phyloP scores from a whole-genome alignment of 2,797 vertebrate genomes.

The Rhyacichthys aspro region DNA sequence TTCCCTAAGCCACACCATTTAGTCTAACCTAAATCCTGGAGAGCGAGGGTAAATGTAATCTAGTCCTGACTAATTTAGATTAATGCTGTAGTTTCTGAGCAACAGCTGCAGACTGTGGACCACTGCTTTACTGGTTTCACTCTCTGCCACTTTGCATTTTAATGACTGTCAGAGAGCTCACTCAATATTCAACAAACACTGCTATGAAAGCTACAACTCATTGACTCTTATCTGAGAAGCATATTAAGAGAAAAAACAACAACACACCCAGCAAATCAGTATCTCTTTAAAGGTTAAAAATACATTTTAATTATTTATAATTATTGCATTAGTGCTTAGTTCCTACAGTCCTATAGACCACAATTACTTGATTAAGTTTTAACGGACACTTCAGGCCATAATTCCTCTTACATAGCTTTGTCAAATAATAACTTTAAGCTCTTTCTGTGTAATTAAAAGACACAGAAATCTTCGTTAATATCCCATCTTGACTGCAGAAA shows the following conservation, averaged over 20 bases:
- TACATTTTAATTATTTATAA: no score
- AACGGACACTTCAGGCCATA: no score
- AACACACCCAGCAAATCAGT: slow-evolving; percentile 16
- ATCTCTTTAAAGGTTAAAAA: neutral
- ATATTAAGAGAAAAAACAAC: slow-evolving; percentile 39
- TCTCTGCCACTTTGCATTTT: slow-evolving; percentile 35
- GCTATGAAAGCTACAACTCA: slow-evolving; percentile 21
- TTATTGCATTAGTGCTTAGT: no score
- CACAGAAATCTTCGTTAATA: no score
- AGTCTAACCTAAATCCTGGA: slow-evolving; percentile 31
- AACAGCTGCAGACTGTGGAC: slow-evolving; percentile 29
- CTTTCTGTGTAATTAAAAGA: no score
- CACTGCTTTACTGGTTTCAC: slow-evolving; percentile 20
- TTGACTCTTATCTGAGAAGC: slow-evolving; percentile 17
- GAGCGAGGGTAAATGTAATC: slow-evolving; percentile 38
- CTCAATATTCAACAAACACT: slow-evolving; percentile 36
- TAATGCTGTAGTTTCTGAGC: slow-evolving; percentile 26
- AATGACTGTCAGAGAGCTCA: slow-evolving; percentile 25
- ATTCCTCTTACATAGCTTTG: no score
- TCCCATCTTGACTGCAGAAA: no score
- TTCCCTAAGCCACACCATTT: no score
- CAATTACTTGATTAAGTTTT: no score
- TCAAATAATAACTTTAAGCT: no score
- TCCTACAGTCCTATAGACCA: no score
- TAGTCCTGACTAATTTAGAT: slow-evolving; percentile 52